Base-by-base conservation (phyloP, 2,797 vertebrate species). In the Rhinella marina region DNA sequence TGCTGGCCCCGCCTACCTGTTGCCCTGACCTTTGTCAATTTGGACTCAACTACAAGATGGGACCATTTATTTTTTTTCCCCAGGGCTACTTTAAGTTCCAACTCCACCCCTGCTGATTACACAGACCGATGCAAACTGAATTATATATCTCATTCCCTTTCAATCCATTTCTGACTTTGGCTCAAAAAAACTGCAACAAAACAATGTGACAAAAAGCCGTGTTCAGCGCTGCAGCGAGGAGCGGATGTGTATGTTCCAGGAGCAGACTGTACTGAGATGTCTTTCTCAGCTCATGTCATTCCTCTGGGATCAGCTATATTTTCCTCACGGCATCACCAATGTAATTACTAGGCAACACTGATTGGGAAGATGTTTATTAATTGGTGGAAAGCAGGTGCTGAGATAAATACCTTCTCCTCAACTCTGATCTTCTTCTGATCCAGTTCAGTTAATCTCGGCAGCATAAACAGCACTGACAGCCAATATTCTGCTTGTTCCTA, bases 361-460 rank as follows among this genome's bases (percentile, higher is more conserved):
- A 23, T 13, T 16, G 19, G 25, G 76, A 72, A n/a, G 17, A 50
- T 50, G 14, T 11, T 87, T 70, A 32, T 48, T 86, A 27, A 48
- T 61, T 27, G 64, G 75, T 16, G 25, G 70, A 77, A 83, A 76
- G 81, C 80, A 87, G 72, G 61, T 81, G 81, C 11, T 23, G 56
- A 62, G 54, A 86, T 27, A 82, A 91, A 50, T 90, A 98, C 98
- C 97, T 99, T 99, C 91, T 99, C 97, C 90, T 98, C 94, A 81
- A 94, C 94, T 9, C 94, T 94, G 91, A 99, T 93, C 88, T 93
- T 94, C 91, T 93, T 93, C 88, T 93, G 93, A 92, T 99, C 98
- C 90, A 99, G 92, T 14, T 94, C 82, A 19, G 93, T 96, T 73
- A 99, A 92, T 41, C 91, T 95, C 25, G 95, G 97, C 17, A 98